Evolutionary conservation across 2,888 invertebrate genomes (phyloP), one percentile per base, ranked within the genome.

Genomic region (Cryptophagus acutangulus): DNA sequence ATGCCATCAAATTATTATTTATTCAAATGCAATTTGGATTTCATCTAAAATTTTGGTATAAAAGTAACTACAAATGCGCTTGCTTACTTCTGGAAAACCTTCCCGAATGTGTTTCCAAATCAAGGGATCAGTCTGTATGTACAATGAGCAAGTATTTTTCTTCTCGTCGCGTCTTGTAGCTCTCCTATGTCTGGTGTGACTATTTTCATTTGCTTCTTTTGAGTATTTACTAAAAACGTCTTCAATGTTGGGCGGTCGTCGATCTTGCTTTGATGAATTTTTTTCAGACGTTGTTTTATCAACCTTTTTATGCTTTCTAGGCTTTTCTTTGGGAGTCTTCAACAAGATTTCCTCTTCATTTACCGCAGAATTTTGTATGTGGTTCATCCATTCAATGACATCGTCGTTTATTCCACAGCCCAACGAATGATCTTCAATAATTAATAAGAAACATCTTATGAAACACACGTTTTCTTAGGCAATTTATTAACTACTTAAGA

Each of bases 91-190:
- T 41, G 82, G 80, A 61, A 84, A 84, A 43, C 82, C 81, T 61
- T 83, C 86, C 56, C 87, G 78, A 60, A 97, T 90, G 67, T 95
- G 92, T 63, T 87, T 81, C 93, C 96, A 99, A 67, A 99, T 87
- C 55, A 94, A 82, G 52, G 97, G 96, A 75, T 99, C 99, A 14
- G 99, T 96, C 73, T 97, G 95, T 70, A 99, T 91, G 70, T 87
- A 96, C 51, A 97, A 79, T 40, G 93, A 91, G 70, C 96, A 97
- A 41, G 94, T 90, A 70, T 89, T 90, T 57, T 81, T 83, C 63
- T 82, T 83, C 65, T 86, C 80, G 55, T 82, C 85, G 53, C 79
- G 76, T 45, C 77, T 52, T 66, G 78, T 70, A 16, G 78, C 79
- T 40, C 68, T 51, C 50, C 59, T 64, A 36, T 61, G 57, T 43